Percentiles rank a stretch among this genome's conserved stretches.
phyloP scores from a whole-genome alignment of 2,888 invertebrate genomes.

The Caradrina clavipalpis region DNA sequence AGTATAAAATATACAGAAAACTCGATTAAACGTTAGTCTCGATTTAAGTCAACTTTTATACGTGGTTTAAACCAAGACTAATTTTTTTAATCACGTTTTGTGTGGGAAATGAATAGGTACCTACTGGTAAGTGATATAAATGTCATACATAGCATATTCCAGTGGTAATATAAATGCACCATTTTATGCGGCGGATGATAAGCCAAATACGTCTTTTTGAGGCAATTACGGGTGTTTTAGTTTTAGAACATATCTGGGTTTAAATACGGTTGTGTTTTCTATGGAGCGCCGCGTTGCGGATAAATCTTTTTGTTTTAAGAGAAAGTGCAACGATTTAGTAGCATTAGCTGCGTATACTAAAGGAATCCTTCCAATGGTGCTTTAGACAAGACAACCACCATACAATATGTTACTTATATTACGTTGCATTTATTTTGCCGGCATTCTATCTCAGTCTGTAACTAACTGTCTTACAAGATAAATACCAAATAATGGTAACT shows the following conservation, averaged over 20 bases:
- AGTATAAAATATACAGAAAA: slow-evolving; percentile 22
- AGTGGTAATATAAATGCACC: neutral
- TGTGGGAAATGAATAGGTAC: slow-evolving; percentile 18
- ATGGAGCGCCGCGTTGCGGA: too few relatives aligned
- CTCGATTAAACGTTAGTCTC: neutral
- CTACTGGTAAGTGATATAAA: slow-evolving; percentile 22
- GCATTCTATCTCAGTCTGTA: slow-evolving; percentile 25
- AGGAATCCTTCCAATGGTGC: too few relatives aligned
- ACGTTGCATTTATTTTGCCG: neutral
- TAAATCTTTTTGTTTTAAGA: too few relatives aligned
- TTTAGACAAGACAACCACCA: neutral
- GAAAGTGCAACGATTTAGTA: too few relatives aligned
- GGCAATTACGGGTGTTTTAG: neutral
- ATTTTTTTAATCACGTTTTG: slow-evolving; percentile 13
- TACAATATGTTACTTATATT: neutral
- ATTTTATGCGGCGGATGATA: neutral
- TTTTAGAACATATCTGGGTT: neutral
- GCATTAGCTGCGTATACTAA: too few relatives aligned
- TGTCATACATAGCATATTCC: slow-evolving; percentile 12
- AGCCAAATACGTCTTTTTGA: neutral
- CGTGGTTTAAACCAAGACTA: neutral
- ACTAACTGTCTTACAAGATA: slow-evolving; percentile 31
- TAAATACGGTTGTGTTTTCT: neutral
- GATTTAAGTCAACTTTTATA: neutral
- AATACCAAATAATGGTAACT: slow-evolving; percentile 59